phyloP scores from a whole-genome alignment of 2,113 vertebrate species.

The Grammomys dolichurus region DNA sequence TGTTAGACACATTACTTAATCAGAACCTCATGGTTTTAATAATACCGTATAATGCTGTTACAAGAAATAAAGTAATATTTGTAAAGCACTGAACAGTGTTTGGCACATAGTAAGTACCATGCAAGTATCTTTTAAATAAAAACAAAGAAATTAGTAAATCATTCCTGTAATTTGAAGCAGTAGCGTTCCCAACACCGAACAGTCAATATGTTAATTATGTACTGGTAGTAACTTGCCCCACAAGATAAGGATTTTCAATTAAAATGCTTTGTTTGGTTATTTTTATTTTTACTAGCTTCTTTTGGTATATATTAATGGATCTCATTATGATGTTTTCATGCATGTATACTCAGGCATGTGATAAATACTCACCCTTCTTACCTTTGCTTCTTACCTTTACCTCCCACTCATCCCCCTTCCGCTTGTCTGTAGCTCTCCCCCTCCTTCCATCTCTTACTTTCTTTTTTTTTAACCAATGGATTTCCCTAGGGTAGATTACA shows the following conservation, averaged over 20 bases:
- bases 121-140: conserved; percentile 62
- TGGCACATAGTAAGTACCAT: not conserved
- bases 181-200: not conserved
- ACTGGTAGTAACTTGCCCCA: not conserved
- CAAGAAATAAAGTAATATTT: conserved; percentile 16
- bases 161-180: conserved; percentile 42
- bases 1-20: not conserved
- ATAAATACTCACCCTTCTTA: not conserved
- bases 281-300: not conserved
- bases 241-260: not conserved
- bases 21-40: not conserved
- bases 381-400: no score
- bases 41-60: not conserved
- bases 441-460: not conserved
- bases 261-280: conserved; percentile 30
- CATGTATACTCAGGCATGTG: not conserved
- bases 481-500: not conserved
- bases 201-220: not conserved
- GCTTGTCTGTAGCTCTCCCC: no score
- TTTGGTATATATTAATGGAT: not conserved
- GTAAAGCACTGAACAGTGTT: not conserved
- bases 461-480: not conserved
- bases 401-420: not conserved
- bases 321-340: not conserved
- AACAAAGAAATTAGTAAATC: conserved; percentile 61